phyloP scores from a whole-genome alignment of 2,888 invertebrate genomes.

The Monopis laevigella region DNA sequence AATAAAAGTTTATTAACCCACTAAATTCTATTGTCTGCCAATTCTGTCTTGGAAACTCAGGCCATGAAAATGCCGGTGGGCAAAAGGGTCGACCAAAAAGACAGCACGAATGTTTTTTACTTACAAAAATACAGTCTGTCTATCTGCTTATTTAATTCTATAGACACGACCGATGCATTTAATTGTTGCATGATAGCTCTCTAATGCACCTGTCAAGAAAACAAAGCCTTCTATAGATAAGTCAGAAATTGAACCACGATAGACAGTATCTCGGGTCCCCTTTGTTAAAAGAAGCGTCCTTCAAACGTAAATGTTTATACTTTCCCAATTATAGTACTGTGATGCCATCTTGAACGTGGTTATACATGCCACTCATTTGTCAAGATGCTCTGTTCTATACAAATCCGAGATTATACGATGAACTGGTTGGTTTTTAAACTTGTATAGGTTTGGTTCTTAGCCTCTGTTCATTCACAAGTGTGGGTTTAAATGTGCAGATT shows the following conservation, averaged over 20 bases:
- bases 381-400: conserved; percentile 26
- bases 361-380: conserved; percentile 59
- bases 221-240: conserved; percentile 59
- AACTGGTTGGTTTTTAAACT: no score
- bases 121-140: no score
- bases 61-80: no score
- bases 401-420: conserved; percentile 3
- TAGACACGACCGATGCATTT: conserved; percentile 57
- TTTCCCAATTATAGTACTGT: conserved; percentile 37
- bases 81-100: no score
- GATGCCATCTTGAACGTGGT: conserved; percentile 18
- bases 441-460: no score
- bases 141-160: no score
- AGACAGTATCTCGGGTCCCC: conserved; percentile 18
- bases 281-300: conserved; percentile 26
- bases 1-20: no score
- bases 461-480: no score
- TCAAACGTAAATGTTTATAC: conserved; percentile 66
- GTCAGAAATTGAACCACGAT: conserved; percentile 55
- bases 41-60: no score
- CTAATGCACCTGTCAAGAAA: conserved; percentile 67
- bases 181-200: conserved; percentile 62
- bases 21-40: no score
- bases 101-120: no score
- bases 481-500: no score